Conservation (phyloP, 2,888 invertebrate genomes). For the Yponomeuta cagnagella region DNA sequence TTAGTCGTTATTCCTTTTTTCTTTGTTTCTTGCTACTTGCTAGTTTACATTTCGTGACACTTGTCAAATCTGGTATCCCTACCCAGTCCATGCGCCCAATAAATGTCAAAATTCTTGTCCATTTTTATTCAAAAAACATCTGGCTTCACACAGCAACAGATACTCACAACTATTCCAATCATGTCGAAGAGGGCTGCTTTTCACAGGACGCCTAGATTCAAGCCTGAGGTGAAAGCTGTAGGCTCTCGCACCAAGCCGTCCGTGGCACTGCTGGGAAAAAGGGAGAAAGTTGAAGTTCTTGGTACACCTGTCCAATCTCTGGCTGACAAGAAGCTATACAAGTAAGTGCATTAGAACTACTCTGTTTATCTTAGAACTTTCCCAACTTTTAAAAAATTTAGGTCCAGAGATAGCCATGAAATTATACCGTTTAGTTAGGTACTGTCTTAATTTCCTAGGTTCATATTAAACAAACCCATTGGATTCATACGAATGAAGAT, state of each 20-base stretch:
- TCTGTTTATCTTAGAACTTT: neutral
- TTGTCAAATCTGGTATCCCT: neutral
- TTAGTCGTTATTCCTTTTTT: too few relatives aligned
- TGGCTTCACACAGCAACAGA: slow-evolving; percentile 42
- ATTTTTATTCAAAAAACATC: slow-evolving; percentile 63
- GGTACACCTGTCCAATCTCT: slow-evolving; percentile 81
- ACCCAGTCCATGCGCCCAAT: slow-evolving; percentile 35
- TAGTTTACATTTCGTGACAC: neutral
- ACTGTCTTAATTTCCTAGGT: too few relatives aligned
- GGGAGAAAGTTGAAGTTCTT: slow-evolving; percentile 64
- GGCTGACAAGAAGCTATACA: slow-evolving; percentile 86
- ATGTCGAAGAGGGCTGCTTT: slow-evolving; percentile 64
- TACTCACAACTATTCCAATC: slow-evolving; percentile 23
- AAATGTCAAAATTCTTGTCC: slow-evolving; percentile 69
- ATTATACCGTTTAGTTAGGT: neutral
- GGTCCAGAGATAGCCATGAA: neutral
- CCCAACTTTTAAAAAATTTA: neutral
- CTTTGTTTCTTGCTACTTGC: neutral
- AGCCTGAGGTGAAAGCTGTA: slow-evolving; percentile 53
- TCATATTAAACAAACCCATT: too few relatives aligned
- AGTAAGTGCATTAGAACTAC: slow-evolving; percentile 56
- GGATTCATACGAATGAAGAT: too few relatives aligned
- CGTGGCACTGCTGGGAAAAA: slow-evolving; percentile 36
- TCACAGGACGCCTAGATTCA: slow-evolving; percentile 57
- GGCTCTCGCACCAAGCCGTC: slow-evolving; percentile 31